Conservation (phyloP, 2,113 vertebrate species). For the Thinocorus orbignyianus region DNA sequence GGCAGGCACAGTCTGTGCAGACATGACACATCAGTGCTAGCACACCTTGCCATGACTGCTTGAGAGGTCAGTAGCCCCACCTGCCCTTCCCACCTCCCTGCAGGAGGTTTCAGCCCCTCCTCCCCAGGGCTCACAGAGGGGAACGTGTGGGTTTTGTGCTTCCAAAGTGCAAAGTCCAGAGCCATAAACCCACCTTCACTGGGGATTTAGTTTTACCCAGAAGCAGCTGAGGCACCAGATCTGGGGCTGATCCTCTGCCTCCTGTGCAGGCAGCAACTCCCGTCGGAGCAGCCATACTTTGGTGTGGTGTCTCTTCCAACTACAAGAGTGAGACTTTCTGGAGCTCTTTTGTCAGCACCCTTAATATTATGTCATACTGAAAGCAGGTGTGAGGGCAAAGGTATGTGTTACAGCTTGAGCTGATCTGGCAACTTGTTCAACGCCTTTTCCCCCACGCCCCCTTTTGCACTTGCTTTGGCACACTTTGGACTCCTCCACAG, state of each 20-base stretch:
- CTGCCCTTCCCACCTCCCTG: not conserved
- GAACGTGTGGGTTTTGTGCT: not conserved
- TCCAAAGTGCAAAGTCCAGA: not conserved
- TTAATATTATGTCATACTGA: not conserved
- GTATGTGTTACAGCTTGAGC: not conserved
- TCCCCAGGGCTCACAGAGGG: not conserved
- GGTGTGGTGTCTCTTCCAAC: not conserved
- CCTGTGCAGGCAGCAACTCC: not conserved
- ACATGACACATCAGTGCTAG: not conserved
- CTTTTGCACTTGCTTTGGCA: not conserved
- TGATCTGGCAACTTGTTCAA: not conserved
- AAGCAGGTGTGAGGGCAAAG: not conserved
- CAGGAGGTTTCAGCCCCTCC: not conserved
- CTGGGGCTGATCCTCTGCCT: accelerated
- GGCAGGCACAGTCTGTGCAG: not conserved
- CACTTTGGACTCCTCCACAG: not conserved
- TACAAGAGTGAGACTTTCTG: not conserved
- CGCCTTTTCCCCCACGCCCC: not conserved
- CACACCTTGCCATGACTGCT: not conserved
- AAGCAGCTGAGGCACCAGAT: not conserved
- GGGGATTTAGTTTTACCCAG: not conserved
- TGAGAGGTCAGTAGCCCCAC: not conserved
- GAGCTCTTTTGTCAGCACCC: conserved; percentile 20
- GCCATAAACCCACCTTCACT: not conserved
- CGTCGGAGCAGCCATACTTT: not conserved